phyloP scores from a whole-genome alignment of 2,113 vertebrate species.

The Zosterops japonicus region DNA sequence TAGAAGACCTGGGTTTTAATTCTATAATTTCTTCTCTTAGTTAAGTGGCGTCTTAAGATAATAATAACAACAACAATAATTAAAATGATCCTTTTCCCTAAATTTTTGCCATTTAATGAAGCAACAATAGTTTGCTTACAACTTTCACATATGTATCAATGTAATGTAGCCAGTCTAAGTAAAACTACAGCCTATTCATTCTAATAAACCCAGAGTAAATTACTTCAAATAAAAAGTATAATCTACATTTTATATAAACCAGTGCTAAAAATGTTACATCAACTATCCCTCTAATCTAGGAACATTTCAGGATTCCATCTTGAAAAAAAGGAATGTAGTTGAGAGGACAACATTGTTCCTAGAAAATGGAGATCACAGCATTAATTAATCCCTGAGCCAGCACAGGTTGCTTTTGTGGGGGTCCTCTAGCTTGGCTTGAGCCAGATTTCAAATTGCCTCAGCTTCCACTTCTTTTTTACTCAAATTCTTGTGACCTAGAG shows the following conservation, averaged over 20 bases:
- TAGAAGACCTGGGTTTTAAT: neutral
- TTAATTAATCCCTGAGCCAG: neutral
- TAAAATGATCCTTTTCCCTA: neutral
- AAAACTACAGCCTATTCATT: neutral
- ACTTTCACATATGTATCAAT: neutral
- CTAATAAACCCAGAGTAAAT: neutral
- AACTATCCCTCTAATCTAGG: neutral
- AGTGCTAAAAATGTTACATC: neutral
- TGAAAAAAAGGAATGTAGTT: neutral
- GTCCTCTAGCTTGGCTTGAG: neutral
- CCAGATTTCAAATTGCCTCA: neutral
- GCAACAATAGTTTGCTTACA: neutral
- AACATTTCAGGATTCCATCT: neutral
- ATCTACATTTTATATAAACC: neutral
- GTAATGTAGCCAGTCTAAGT: neutral
- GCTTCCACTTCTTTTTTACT: neutral
- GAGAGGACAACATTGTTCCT: neutral
- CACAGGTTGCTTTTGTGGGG: neutral
- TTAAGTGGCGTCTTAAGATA: neutral
- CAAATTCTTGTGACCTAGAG: neutral
- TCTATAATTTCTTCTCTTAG: neutral
- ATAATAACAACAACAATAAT: neutral
- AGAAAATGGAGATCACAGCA: neutral
- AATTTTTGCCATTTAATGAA: neutral
- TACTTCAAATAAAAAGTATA: neutral